Conservation (phyloP, 2,888 invertebrate species). For the Pelosia muscerda region DNA sequence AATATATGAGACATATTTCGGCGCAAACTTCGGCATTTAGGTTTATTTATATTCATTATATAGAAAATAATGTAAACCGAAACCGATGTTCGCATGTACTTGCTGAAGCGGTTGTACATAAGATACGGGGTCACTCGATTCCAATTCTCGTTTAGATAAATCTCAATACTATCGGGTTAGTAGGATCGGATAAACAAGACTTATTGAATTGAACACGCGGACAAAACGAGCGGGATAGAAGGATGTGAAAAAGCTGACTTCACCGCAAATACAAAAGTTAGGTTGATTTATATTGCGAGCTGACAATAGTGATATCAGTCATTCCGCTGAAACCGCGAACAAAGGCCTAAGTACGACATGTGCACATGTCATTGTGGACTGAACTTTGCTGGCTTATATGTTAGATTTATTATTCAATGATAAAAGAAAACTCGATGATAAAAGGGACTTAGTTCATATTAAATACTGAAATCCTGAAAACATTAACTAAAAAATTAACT, state of each 20-base stretch:
- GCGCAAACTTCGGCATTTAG: constrained; percentile 6
- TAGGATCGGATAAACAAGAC: constrained; percentile 46
- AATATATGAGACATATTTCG: constrained; percentile 12
- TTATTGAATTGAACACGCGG: constrained; percentile 48
- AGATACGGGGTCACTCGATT: constrained; percentile 41
- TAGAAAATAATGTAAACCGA: constrained; percentile 25
- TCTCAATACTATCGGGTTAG: constrained; percentile 30
- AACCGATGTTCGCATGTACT: constrained; percentile 30
- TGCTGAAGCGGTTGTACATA: constrained; percentile 36
- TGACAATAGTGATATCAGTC: constrained; percentile 42
- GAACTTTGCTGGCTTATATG: constrained; percentile 32
- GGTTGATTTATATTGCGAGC: constrained; percentile 45
- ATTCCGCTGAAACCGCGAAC: constrained; percentile 12
- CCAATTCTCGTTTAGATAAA: constrained; percentile 51
- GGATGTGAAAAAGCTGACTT: constrained; percentile 34
- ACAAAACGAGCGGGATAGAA: constrained; percentile 39
- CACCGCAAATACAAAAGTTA: constrained; percentile 45
- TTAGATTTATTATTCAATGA: constrained; percentile 26
- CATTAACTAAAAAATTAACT: no score
- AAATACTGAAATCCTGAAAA: background rate
- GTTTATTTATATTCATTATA: constrained; percentile 23
- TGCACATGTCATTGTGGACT: constrained; percentile 18
- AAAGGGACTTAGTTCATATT: constrained; percentile 10
- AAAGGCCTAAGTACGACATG: constrained; percentile 14
- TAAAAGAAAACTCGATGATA: constrained; percentile 22